These are phyloP conservation scores for Scaeva pyrastri DNA, from an alignment of 2,888 invertebrate genomes.

Conservation along the genomic window DNA sequence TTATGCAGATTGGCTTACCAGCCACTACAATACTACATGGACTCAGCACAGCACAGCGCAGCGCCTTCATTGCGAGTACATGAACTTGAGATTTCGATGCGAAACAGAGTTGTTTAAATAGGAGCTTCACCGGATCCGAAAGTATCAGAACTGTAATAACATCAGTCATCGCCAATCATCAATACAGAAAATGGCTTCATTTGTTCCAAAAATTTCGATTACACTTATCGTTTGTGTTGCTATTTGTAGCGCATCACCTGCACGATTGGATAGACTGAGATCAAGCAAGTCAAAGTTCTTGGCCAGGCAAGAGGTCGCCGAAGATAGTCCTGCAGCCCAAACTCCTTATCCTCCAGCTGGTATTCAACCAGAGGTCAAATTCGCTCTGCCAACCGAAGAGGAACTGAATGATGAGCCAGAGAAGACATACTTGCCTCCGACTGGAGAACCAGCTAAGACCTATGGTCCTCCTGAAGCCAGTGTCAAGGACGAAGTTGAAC, in stretches of 20 bases:
- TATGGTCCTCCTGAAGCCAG: conserved; percentile 62
- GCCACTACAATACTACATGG: neutral
- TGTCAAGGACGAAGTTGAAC: conserved; percentile 41
- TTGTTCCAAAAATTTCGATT: conserved; percentile 22
- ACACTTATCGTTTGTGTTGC: conserved; percentile 15
- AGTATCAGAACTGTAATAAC: conserved; percentile 51
- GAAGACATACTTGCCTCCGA: conserved; percentile 76
- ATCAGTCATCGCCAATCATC: conserved; percentile 5
- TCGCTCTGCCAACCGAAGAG: conserved; percentile 78
- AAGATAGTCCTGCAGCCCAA: conserved; percentile 23
- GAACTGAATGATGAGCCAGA: conserved; percentile 40
- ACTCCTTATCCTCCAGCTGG: conserved; percentile 81
- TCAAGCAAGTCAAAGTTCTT: conserved; percentile 23
- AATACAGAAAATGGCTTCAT: conserved; percentile 35
- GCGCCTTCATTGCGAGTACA: neutral
- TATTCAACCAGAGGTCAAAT: conserved; percentile 79
- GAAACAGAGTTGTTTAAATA: conserved; percentile 59
- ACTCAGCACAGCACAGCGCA: neutral
- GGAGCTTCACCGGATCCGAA: neutral
- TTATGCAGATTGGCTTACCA: conserved; percentile 51
- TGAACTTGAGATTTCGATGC: conserved; percentile 47
- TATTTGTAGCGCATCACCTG: conserved; percentile 45
- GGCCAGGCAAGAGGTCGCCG: conserved; percentile 50
- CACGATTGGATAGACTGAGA: conserved; percentile 34
- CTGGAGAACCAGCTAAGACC: conserved; percentile 72